Evolutionary conservation across 1,140 invertebrate species (phyloP), one percentile per base, ranked within the genome.

Genomic region (Drosophila elegans): DNA sequence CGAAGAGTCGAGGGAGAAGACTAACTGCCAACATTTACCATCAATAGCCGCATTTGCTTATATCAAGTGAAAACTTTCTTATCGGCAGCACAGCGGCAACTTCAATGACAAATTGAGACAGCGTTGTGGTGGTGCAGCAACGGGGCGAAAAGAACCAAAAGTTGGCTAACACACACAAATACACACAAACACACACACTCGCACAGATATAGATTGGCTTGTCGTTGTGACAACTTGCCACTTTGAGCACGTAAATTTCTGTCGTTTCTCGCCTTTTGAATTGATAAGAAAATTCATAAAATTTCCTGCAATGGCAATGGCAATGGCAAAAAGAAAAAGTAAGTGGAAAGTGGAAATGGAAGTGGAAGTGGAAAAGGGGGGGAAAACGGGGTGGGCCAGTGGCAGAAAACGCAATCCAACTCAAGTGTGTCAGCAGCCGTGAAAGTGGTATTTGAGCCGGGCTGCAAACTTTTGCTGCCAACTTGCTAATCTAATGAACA

Each of bases 201-300:
- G 32, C 16, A 72, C 27, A 16, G 9, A 66, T 64, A 59, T 49
- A 60, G 64, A 71, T 56, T 49, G 66, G 66, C 54, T 59, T 38
- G 52, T 68, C 78, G 66, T 75, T 75, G 76, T 86, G 83, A 88
- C 82, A 86, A 86, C 82, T 86, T 86, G 82, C 82, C 82, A 86
- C 82, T 88, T 89, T 88, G 63, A 54, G 83, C 83, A 88, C 84
- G 83, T 88, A 88, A 88, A 79, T 88, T 88, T 88, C 76, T 74
- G 84, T 69, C 83, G 75, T 66, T 84, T 72, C 55, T 86, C 49
- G 73, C 72, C 67, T 76, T 74, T 85, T 85, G 82, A 80, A 86
- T 75, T 86, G 84, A 89, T 89, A 88, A 89, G 83, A 88, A 89
- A 88, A 88, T 88, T 88, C 83, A 88, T 88, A 88, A 88, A 89